Evolutionary conservation across 2,888 invertebrate species (phyloP).

Genomic region (Cantharis rufa): DNA sequence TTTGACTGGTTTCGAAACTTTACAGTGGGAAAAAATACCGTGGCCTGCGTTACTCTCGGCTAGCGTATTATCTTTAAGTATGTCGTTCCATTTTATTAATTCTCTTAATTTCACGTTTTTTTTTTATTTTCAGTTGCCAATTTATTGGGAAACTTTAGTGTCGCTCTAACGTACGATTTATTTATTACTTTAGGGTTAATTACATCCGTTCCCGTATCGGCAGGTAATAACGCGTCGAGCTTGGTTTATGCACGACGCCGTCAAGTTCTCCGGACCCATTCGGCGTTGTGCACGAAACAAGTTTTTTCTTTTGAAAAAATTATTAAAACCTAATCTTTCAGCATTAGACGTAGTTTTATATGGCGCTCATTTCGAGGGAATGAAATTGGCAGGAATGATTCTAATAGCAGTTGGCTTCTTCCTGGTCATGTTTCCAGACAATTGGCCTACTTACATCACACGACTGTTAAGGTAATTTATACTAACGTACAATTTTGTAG

Average conservation of each 20-base stretch:
- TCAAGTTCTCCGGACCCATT: no score
- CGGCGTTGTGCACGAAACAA: no score
- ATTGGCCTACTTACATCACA: conserved; percentile 95
- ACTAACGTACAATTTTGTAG: not conserved
- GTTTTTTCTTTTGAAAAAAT: not conserved
- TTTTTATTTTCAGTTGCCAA: conserved; percentile 76
- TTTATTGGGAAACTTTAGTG: conserved; percentile 91
- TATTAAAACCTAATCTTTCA: conserved; percentile 48
- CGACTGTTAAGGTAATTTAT: conserved; percentile 76
- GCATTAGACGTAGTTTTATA: conserved; percentile 87
- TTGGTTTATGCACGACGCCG: not conserved
- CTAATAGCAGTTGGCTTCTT: conserved; percentile 89
- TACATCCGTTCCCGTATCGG: conserved; percentile 91
- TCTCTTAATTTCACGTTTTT: not conserved
- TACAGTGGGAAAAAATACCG: conserved; percentile 82
- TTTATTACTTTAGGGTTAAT: conserved; percentile 94
- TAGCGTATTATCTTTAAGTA: conserved; percentile 78
- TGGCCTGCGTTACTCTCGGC: conserved; percentile 85
- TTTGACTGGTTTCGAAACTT: conserved; percentile 82
- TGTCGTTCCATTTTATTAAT: conserved; percentile 35
- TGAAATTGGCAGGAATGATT: conserved; percentile 94
- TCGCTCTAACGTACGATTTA: conserved; percentile 90
- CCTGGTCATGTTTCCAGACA: conserved; percentile 92
- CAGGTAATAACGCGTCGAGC: conserved; percentile 65
- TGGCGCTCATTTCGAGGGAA: conserved; percentile 85